These are phyloP conservation scores for Penaeus monodon DNA, from an alignment of 2,888 invertebrate genomes.

Conservation along the genomic window DNA sequence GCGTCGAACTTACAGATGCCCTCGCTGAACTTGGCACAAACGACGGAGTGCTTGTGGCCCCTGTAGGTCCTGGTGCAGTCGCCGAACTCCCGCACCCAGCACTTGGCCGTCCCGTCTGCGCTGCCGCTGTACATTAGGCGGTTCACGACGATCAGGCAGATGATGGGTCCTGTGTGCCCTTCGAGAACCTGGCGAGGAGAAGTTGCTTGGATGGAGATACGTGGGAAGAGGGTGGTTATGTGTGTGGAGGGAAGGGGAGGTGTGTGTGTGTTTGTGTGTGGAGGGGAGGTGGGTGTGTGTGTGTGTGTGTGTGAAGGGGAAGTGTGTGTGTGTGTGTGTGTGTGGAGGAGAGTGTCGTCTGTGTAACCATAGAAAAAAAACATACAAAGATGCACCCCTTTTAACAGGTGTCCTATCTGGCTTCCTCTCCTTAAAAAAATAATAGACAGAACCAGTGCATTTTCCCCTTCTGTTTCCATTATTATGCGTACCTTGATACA, in stretches of 20 bases:
- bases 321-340: background rate
- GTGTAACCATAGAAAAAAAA: too few relatives aligned
- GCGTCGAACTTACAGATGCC: slow-evolving; percentile 70
- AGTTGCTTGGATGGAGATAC: background rate
- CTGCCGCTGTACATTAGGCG: slow-evolving; percentile 73
- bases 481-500: slow-evolving; percentile 68
- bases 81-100: slow-evolving; percentile 74
- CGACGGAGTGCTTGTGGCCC: slow-evolving; percentile 72
- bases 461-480: too few relatives aligned
- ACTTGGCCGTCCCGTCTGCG: slow-evolving; percentile 71
- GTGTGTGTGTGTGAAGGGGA: background rate
- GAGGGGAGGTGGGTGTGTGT: background rate
- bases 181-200: slow-evolving; percentile 53
- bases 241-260: background rate
- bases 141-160: slow-evolving; percentile 69
- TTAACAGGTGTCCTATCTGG: background rate
- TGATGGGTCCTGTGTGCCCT: slow-evolving; percentile 60
- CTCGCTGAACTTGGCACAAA: slow-evolving; percentile 70
- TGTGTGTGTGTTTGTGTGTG: background rate
- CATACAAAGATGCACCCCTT: too few relatives aligned
- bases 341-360: background rate
- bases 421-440: background rate
- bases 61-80: slow-evolving; percentile 72
- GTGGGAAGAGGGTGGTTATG: background rate
- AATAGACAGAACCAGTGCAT: background rate